Evolutionary conservation across 2,113 vertebrate species (phyloP).

Genomic region (Mungos mungo): DNA sequence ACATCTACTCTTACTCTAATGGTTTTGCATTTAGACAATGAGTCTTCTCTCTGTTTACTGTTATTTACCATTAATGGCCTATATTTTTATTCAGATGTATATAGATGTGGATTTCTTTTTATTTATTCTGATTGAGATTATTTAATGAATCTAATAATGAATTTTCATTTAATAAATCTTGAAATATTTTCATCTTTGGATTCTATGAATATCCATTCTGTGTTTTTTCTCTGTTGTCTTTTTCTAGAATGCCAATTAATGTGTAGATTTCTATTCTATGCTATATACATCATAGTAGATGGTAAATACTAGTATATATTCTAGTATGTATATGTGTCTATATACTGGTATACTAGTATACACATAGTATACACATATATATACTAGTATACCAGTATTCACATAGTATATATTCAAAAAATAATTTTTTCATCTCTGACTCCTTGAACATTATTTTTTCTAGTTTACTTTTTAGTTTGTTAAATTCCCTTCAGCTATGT

Average conservation of each 20-base stretch:
- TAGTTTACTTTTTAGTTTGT: constrained; percentile 20
- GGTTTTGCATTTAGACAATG: background rate
- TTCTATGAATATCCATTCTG: background rate
- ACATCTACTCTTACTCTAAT: background rate
- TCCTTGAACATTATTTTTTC: background rate
- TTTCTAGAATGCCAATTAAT: background rate
- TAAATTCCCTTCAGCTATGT: background rate
- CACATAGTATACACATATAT: no score
- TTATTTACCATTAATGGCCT: background rate
- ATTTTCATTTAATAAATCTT: background rate
- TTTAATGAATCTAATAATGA: background rate
- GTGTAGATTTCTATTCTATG: background rate
- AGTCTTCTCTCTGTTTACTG: background rate
- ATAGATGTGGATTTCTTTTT: background rate
- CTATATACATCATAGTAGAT: background rate
- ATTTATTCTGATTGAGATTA: background rate
- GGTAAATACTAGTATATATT: no score
- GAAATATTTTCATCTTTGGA: background rate
- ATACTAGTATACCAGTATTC: no score
- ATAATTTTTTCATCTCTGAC: background rate
- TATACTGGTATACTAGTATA: no score
- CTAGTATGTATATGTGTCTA: no score
- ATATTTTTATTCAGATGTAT: background rate
- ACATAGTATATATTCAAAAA: background rate
- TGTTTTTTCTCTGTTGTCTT: background rate